Base-by-base conservation (phyloP, 2,888 invertebrate genomes). In the Carpatolechia fugitivella region DNA sequence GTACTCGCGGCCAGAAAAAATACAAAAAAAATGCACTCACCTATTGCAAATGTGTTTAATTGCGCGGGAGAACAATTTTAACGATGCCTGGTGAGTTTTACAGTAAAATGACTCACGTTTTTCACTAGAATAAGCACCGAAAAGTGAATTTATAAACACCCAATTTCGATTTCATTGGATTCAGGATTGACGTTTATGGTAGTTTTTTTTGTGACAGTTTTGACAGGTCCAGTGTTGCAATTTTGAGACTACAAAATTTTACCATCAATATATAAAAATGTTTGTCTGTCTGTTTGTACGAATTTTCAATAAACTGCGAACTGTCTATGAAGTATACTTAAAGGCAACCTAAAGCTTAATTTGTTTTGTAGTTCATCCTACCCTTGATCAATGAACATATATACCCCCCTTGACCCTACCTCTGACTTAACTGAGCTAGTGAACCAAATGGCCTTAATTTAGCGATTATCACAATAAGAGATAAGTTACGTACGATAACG, bases 11-110 rank as follows among this genome's bases (percentile, higher is more conserved):
- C 65, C 50, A 56, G 52, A 24, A 47, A 55, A 60, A 59, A 54
- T 57, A 47, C 55, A 52, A 29, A 57, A 62, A 63, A 68, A 70
- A 62, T 69, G 68, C 49, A 66, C 62, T 62, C 60, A 70, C 62
- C 54, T 36, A 41, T 61, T 60, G 57, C 38, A 16, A 58, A 55
- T 56, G 57, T 18, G 49, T 41, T 54, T 48, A 41, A 52, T 56
- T 56, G 56, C 51, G 50, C 58, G 47, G 59, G 54, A 57, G 53
- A 64, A 64, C 66, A 63, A 66, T 54, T 54, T 55, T 56, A 61
- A 40, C 55, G 51, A 60, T 62, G 56, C 54, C 57, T 51, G 55
- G 58, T 58, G 55, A 55, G 59, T 49, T 11, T 41, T 11, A 14
- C 7, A 7, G 46, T 31, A 41, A 57, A 20, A 51, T 13, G 38